These are phyloP conservation scores for Exocentrus adspersus DNA, from an alignment of 2,888 invertebrate species.

Conservation along the genomic window DNA sequence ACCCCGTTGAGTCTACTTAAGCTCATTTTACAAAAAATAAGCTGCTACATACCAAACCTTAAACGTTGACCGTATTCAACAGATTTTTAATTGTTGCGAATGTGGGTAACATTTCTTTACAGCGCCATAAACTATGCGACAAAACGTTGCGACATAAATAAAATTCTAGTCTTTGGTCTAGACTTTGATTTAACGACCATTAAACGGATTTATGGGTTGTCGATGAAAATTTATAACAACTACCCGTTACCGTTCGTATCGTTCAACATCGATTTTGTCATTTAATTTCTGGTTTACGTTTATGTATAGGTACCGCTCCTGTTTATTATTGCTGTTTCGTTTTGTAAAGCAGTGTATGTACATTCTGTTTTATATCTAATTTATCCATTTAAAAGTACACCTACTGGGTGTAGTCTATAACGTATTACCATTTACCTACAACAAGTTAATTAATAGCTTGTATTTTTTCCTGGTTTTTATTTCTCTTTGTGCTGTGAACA, in stretches of 20 bases:
- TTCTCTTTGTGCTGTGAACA: too few relatives aligned
- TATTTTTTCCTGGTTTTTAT: neutral
- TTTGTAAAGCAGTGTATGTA: too few relatives aligned
- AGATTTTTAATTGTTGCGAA: neutral
- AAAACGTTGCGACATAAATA: neutral
- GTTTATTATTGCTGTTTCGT: too few relatives aligned
- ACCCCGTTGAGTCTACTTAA: neutral
- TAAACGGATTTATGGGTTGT: conserved; percentile 4
- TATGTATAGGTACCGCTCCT: neutral
- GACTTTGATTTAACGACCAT: conserved; percentile 11
- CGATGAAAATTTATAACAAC: neutral
- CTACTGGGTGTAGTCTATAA: too few relatives aligned
- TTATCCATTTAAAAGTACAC: too few relatives aligned
- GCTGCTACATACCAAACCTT: neutral
- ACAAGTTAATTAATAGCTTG: neutral
- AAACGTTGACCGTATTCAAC: neutral
- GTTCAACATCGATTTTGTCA: neutral
- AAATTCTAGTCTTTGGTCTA: conserved; percentile 4
- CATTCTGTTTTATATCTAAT: too few relatives aligned
- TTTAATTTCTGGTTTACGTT: neutral
- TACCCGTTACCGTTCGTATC: neutral
- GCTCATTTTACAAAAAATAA: conserved; percentile 3
- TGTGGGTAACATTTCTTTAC: neutral
- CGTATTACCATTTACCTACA: neutral
- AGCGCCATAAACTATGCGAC: neutral